Base-by-base conservation (phyloP, 2,888 invertebrate species). In the Nomada goodeniana region DNA sequence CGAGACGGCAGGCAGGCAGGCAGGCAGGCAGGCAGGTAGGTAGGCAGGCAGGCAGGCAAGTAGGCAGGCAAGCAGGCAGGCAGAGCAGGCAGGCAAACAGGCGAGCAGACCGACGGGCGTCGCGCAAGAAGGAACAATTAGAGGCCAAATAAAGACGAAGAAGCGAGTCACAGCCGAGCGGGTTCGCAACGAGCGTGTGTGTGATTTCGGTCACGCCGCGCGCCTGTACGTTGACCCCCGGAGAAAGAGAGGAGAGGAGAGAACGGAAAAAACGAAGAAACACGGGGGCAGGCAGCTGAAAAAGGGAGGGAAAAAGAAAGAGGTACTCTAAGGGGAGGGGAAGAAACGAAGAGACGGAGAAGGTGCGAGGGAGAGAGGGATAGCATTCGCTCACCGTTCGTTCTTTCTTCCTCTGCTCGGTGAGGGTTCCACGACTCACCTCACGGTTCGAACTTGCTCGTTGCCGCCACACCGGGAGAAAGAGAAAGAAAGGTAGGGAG, bases 191-290 rank as follows among this genome's bases (percentile, higher is more conserved):
- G 88, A 91, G 91, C 90, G 91, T 90, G 91, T 91, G 92, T 92
- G 93, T 92, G 93, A 93, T 93, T 93, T 93, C 91, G 93, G 93
- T 93, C 92, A 93, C 93, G 92, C 92, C 91, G 92, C 87, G 88
- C 91, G 93, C 91, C 92, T 93, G 93, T 93, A 93, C 93, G 89
- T 93, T 93, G 93, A 93, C 93, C 93, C 89, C 91, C 85, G 81
- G 86, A 80, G 78, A 84, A 86, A 82, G 82, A 63, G 83, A 80
- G 81, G 76, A 76, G 82, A 77, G 78, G 76, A 81, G 84, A 83
- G 72, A 80, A 76, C 15, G 76, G 67, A 65, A 75, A 77, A 80
- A 75, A 68, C 68, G 71, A 76, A 63, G 77, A 78, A 68, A 78
- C 68, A 70, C 79, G 74, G 69, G 65, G 76, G 64, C 70, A 80